A percentile compares a stretch with the other conserved stretches of the same genome.
phyloP scores from a whole-genome alignment of 2,113 vertebrate species.

The Nycticorax nycticorax region DNA sequence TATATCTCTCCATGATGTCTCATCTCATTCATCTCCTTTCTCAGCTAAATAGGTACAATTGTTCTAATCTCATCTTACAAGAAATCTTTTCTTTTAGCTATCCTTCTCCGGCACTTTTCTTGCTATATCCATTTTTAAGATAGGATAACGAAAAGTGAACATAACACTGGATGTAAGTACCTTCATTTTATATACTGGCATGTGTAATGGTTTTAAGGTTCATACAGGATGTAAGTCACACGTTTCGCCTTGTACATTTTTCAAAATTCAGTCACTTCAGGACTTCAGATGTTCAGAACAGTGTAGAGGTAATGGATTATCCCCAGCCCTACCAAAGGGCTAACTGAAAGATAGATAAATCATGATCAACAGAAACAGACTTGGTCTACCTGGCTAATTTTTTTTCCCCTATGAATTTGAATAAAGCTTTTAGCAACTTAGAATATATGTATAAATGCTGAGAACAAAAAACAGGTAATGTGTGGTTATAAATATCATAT shows the following conservation, averaged over 20 bases:
- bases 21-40: background rate
- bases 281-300: conserved; percentile 16
- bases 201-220: background rate
- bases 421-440: background rate
- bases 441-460: background rate
- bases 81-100: background rate
- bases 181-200: background rate
- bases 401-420: background rate
- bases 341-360: conserved; percentile 23
- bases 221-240: background rate
- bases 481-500: background rate
- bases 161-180: background rate
- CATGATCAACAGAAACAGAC: conserved; percentile 10
- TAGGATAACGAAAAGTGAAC: background rate
- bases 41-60: background rate
- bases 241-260: background rate
- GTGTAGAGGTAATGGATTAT: background rate
- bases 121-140: background rate
- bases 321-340: background rate
- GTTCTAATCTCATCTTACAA: background rate
- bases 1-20: background rate
- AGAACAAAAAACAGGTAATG: background rate
- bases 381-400: background rate
- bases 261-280: conserved; percentile 22
- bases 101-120: background rate